These are phyloP conservation scores for Serripes groenlandicus DNA, from an alignment of 2,888 invertebrate genomes.

Conservation along the genomic window DNA sequence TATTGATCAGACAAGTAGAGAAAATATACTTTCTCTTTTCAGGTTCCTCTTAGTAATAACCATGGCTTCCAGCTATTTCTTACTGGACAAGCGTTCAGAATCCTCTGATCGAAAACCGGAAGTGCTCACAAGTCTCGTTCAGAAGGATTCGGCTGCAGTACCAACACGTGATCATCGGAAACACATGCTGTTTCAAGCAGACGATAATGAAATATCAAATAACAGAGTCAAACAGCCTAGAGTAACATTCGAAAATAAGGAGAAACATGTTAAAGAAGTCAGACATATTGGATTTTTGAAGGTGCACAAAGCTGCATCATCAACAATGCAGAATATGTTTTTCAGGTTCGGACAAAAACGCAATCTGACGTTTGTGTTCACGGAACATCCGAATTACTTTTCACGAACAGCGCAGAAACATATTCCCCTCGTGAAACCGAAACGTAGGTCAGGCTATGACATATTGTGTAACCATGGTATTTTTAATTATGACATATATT, in stretches of 20 bases:
- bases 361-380: constrained; percentile 63
- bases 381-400: constrained; percentile 53
- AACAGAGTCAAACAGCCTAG: neutral
- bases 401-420: constrained; percentile 22
- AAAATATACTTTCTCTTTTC: too few relatives aligned
- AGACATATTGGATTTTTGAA: constrained; percentile 70
- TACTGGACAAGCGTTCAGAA: too few relatives aligned
- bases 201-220: neutral
- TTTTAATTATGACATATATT: constrained; percentile 47
- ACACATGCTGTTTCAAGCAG: neutral
- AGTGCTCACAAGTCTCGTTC: too few relatives aligned
- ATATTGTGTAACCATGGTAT: constrained; percentile 64
- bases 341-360: constrained; percentile 64
- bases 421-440: constrained; percentile 48
- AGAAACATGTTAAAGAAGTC: too few relatives aligned
- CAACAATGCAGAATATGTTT: constrained; percentile 69
- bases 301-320: constrained; percentile 71
- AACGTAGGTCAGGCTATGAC: constrained; percentile 42
- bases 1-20: too few relatives aligned
- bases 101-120: too few relatives aligned
- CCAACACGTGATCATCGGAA: neutral
- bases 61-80: too few relatives aligned
- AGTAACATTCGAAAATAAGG: too few relatives aligned
- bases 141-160: neutral
- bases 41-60: too few relatives aligned